phyloP scores from a whole-genome alignment of 2,113 vertebrate genomes.

The Pteropus alecto region DNA sequence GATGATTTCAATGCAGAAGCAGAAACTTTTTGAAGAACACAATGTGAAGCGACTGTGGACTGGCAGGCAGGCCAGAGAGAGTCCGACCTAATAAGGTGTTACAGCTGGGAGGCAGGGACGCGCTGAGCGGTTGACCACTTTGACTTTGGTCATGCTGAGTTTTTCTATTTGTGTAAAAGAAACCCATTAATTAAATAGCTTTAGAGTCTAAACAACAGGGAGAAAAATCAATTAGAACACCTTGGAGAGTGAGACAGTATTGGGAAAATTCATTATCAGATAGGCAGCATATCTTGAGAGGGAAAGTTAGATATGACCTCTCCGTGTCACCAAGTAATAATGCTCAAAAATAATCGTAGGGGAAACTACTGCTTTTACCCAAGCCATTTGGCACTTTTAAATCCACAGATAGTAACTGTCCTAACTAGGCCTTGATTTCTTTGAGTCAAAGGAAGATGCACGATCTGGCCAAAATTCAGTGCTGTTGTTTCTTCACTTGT shows the following conservation, averaged over 20 bases:
- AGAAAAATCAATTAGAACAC: slow-evolving; percentile 69
- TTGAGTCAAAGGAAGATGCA: background rate
- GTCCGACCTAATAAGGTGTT: slow-evolving; percentile 1
- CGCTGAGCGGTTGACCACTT: slow-evolving; percentile 28
- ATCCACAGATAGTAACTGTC: background rate
- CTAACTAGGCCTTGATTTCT: slow-evolving; percentile 2
- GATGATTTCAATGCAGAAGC: background rate
- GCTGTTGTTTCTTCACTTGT: background rate
- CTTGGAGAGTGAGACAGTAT: slow-evolving; percentile 49
- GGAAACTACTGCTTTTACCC: background rate
- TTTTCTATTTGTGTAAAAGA: slow-evolving; percentile 61
- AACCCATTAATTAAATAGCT: slow-evolving; percentile 67
- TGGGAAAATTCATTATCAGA: slow-evolving; percentile 61
- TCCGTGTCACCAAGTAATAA: slow-evolving; percentile 34
- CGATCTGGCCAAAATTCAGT: background rate
- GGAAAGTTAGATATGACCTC: slow-evolving; percentile 21
- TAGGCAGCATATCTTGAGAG: background rate
- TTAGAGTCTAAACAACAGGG: slow-evolving; percentile 61
- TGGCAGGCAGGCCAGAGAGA: background rate
- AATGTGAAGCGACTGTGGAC: background rate
- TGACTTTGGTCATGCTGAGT: slow-evolving; percentile 60
- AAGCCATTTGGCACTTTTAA: background rate
- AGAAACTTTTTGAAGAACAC: background rate
- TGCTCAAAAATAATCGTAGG: background rate
- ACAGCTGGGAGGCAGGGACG: background rate